Evolutionary conservation across 2,888 invertebrate species (phyloP).

Genomic region (Pseudococcus viburni): DNA sequence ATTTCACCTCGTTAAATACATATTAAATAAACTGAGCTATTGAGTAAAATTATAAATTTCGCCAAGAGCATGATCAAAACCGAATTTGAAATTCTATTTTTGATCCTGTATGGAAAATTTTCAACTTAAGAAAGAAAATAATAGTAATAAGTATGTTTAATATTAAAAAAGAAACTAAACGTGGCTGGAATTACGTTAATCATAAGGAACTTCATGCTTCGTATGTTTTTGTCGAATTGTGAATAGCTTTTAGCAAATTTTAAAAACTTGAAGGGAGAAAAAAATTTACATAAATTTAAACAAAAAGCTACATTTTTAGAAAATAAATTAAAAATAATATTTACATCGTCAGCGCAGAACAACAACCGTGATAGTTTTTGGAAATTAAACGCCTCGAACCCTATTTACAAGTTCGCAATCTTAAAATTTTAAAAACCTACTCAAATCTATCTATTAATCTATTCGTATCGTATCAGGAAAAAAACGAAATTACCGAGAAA

Average conservation of each 20-base stretch:
- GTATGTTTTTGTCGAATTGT: not conserved
- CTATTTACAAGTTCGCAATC: conserved; percentile 13
- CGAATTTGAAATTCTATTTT: not conserved
- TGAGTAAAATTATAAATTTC: not conserved
- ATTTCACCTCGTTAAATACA: not conserved
- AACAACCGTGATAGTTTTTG: conserved; percentile 8
- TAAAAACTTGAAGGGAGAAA: not conserved
- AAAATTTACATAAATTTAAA: not conserved
- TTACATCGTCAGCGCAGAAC: conserved; percentile 33
- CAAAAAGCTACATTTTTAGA: not conserved
- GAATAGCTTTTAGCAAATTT: conserved; percentile 16
- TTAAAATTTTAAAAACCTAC: conserved; percentile 8
- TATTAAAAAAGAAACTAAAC: conserved; percentile 28
- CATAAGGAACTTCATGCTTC: conserved; percentile 18
- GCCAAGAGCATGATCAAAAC: not conserved
- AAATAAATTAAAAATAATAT: conserved; percentile 50
- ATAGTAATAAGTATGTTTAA: not conserved
- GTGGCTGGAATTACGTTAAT: not conserved
- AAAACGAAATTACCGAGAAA: conserved; percentile 52
- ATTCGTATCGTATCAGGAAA: not conserved
- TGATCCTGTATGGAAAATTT: not conserved
- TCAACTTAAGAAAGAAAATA: not conserved
- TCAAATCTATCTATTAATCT: conserved; percentile 20
- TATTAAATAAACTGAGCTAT: not conserved
- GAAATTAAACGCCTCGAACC: not conserved